Percentiles rank a stretch among this genome's conserved stretches.
phyloP scores from a whole-genome alignment of 2,888 invertebrate genomes.

The Flabesymbios commensalis region DNA sequence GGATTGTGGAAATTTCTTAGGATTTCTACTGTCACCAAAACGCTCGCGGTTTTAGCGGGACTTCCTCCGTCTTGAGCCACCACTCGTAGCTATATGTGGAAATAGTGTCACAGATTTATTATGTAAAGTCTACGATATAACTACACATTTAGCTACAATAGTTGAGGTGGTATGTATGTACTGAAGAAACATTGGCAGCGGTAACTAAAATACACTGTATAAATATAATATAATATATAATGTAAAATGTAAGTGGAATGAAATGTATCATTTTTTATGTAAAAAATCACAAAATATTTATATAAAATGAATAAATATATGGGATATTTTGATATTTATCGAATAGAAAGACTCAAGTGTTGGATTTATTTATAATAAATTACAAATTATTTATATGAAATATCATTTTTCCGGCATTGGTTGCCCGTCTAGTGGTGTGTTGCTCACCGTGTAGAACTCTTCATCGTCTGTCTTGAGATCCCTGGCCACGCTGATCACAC shows the following conservation, averaged over 20 bases:
- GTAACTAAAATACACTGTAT: no score
- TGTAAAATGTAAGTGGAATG: no score
- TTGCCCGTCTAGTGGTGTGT: neutral
- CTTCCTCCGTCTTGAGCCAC: slow-evolving; percentile 45
- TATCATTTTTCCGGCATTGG: no score
- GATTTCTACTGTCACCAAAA: slow-evolving; percentile 38
- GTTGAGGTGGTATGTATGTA: no score
- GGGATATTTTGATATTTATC: no score
- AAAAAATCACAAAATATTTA: no score
- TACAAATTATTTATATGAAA: no score
- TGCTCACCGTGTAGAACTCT: slow-evolving; percentile 29
- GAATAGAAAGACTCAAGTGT: neutral
- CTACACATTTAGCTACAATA: neutral
- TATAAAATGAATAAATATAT: no score
- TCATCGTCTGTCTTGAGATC: slow-evolving; percentile 39
- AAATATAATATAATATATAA: no score
- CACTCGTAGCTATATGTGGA: slow-evolving; percentile 40
- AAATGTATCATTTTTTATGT: no score
- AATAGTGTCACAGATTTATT: neutral
- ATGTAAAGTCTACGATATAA: neutral
- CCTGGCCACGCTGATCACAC: slow-evolving; percentile 34
- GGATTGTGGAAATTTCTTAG: slow-evolving; percentile 29
- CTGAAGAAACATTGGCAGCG: no score
- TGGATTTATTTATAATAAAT: no score
- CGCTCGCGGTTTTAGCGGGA: slow-evolving; percentile 35